phyloP scores from a whole-genome alignment of 2,113 vertebrate genomes.

The Podilymbus podiceps region DNA sequence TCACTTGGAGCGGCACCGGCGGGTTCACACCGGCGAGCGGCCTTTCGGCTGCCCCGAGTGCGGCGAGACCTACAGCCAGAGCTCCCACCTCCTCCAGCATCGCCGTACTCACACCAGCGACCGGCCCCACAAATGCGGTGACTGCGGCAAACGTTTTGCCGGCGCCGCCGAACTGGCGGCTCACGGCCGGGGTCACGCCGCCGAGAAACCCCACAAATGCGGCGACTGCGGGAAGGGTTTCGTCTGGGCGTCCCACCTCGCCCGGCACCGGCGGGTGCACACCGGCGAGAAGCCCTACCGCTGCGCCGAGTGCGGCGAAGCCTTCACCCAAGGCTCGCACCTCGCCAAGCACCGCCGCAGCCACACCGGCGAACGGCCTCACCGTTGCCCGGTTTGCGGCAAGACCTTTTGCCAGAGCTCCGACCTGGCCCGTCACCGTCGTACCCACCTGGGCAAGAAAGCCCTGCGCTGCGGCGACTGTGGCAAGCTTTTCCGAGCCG shows the following conservation, averaged over 20 bases:
- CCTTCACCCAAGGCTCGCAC: constrained; percentile 38
- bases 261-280: constrained; percentile 42
- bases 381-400: constrained; percentile 62
- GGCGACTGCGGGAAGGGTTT: constrained; percentile 50
- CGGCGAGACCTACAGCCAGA: constrained; percentile 36
- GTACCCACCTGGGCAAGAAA: neutral
- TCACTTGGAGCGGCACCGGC: constrained; percentile 38
- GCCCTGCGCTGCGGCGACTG: neutral
- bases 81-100: constrained; percentile 51
- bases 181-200: neutral
- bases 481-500: neutral
- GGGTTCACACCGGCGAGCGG: constrained; percentile 24
- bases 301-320: constrained; percentile 34
- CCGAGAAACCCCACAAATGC: constrained; percentile 30
- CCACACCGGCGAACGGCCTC: constrained; percentile 46
- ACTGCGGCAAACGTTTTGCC: constrained; percentile 35
- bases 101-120: constrained; percentile 3
- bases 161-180: neutral
- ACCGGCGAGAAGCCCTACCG: constrained; percentile 24
- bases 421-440: constrained; percentile 64
- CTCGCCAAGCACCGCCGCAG: constrained; percentile 3
- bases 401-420: constrained; percentile 68
- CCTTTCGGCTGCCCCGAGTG: constrained; percentile 39
- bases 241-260: constrained; percentile 38
- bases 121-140: constrained; percentile 4